phyloP scores from a whole-genome alignment of 2,113 vertebrate species.

The Podarcis muralis region DNA sequence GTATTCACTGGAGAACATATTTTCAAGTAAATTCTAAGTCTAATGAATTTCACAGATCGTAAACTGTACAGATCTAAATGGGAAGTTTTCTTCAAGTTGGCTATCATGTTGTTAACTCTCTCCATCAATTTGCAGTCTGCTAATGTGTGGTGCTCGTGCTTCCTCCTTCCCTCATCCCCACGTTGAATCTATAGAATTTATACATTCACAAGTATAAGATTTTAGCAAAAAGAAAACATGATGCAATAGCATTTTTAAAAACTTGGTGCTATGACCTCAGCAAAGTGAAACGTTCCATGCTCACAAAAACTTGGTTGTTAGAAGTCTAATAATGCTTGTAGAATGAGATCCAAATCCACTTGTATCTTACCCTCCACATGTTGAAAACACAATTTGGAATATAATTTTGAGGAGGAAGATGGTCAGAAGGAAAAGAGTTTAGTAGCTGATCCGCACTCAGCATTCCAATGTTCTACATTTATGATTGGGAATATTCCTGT shows the following conservation, averaged over 20 bases:
- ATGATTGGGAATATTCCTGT: not conserved
- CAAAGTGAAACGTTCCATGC: not conserved
- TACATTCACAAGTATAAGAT: not conserved
- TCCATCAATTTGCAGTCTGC: not conserved
- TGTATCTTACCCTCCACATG: not conserved
- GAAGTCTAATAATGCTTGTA: not conserved
- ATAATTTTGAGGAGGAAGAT: not conserved
- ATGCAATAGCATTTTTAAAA: not conserved
- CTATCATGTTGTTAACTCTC: not conserved
- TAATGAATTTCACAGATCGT: conserved; percentile 12
- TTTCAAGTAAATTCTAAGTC: not conserved
- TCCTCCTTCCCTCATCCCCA: not conserved
- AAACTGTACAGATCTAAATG: not conserved
- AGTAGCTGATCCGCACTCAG: not conserved
- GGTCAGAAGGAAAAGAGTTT: not conserved
- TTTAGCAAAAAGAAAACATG: not conserved
- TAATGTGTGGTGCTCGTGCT: not conserved
- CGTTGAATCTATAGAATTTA: not conserved
- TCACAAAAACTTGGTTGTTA: not conserved
- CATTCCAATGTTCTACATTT: not conserved
- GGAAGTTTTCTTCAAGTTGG: not conserved
- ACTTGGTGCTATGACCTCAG: not conserved
- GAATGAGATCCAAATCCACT: not conserved
- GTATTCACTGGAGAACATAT: not conserved
- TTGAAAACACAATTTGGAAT: not conserved